Base-by-base conservation (phyloP, 2,797 vertebrate species). In the Myripristis murdjan region DNA sequence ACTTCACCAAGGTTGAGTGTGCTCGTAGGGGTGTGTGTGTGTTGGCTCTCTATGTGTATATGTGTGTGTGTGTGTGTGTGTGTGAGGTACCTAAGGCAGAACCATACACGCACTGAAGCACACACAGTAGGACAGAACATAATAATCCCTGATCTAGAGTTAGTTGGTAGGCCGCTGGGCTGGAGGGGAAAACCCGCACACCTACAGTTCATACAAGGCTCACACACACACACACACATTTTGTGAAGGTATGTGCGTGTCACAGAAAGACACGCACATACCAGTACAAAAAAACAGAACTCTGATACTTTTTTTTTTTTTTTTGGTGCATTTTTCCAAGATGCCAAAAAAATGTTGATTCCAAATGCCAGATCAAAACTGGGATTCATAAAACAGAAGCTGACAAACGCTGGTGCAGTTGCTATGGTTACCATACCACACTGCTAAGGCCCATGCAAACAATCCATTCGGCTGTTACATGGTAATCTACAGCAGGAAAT, bases 1-100 rank as follows among this genome's bases (percentile, higher is more conserved):
- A 83, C 79, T 84, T 84, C 77, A 85, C 89, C 86, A 89, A 91
- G 89, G 90, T 88, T 89, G 89, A 74, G 65, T 83, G 70, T 86
- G 8, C 69, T 80, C 67, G 49, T 59, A 53, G 56, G 46, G n/a
- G 48, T 70, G 55, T 69, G 54, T 61, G 62, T 77, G 70, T 63
- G 49, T 43, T 33, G 26, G 8, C 15, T 66, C 15, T 44, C 24
- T 35, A 39, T 23, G 22, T 39, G 68, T 61, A 44, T 80, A 70
- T 65, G 59, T 70, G 64, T 69, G 49, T 53, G 56, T 63, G 59
- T 70, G 59, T 31, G 61, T 69, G 68, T 73, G 81, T 81, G 69
- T 70, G 56, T 78, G 75, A 70, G 78, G 68, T 84, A 81, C 57
- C 69, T 79, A 70, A 77, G 69, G 53, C 64, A 74, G 54, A 75